phyloP scores from a whole-genome alignment of 2,113 vertebrate genomes.

The Vidua chalybeata region DNA sequence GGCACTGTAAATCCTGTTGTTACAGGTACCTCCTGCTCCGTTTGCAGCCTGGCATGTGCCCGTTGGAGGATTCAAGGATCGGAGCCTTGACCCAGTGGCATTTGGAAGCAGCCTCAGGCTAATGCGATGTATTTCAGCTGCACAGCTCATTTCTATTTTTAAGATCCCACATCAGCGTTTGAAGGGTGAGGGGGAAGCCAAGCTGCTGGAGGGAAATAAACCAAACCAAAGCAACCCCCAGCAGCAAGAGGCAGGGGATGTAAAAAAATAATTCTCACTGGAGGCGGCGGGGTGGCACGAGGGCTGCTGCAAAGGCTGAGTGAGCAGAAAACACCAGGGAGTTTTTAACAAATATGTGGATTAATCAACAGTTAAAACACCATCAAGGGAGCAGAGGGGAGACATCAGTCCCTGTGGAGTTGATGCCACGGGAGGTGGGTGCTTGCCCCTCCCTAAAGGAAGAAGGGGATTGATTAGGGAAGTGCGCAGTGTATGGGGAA shows the following conservation, averaged over 20 bases:
- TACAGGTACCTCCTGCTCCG: background rate
- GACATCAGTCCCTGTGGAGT: fast-evolving
- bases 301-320: background rate
- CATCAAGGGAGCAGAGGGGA: background rate
- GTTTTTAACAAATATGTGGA: background rate
- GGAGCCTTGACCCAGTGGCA: background rate
- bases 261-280: background rate
- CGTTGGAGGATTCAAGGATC: fast-evolving
- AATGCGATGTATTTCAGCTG: fast-evolving
- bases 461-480: background rate
- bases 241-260: background rate
- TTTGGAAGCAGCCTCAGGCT: background rate
- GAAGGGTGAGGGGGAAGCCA: background rate
- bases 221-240: background rate
- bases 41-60: background rate
- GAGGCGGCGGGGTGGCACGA: fast-evolving
- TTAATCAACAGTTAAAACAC: background rate
- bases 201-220: background rate
- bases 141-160: background rate
- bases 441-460: background rate
- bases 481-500: background rate
- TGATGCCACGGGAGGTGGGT: background rate
- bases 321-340: fast-evolving
- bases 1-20: background rate
- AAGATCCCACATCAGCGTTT: background rate